Conservation (phyloP, 2,797 vertebrate species). For the Chelidonichthys spinosus region DNA sequence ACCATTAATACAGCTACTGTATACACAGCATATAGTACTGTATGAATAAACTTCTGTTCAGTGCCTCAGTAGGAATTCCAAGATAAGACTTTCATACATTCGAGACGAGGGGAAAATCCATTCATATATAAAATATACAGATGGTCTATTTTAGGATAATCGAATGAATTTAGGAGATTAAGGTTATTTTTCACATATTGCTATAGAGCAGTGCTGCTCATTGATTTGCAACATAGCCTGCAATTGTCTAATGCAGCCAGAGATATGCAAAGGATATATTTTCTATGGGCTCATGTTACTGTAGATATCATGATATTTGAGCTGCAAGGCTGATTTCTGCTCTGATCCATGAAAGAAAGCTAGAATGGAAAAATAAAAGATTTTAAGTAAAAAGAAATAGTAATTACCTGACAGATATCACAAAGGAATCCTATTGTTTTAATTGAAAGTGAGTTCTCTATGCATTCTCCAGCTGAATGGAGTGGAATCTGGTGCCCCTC, state of each 20-base stretch:
- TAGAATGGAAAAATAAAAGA: background rate
- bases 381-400: background rate
- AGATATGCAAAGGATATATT: conserved; percentile 4
- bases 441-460: background rate
- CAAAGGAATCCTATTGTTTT: background rate
- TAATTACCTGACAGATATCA: background rate
- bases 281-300: background rate
- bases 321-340: conserved; percentile 3
- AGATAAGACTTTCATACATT: too few species aligned
- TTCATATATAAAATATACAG: too few species aligned
- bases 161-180: background rate
- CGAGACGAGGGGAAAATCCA: too few species aligned
- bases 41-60: too few species aligned
- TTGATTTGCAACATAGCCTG: background rate
- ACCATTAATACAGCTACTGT: too few species aligned
- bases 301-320: conserved; percentile 5
- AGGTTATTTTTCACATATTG: background rate
- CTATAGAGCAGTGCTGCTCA: background rate
- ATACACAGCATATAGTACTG: too few species aligned
- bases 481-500: background rate
- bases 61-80: too few species aligned
- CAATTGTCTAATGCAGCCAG: conserved; percentile 17
- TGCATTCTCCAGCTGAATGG: background rate
- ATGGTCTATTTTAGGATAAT: too few species aligned
- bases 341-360: background rate